Evolutionary conservation across 1,140 invertebrate species (phyloP), one percentile per base, ranked within the genome.

Genomic region (Macrosteles quadrilineatus): DNA sequence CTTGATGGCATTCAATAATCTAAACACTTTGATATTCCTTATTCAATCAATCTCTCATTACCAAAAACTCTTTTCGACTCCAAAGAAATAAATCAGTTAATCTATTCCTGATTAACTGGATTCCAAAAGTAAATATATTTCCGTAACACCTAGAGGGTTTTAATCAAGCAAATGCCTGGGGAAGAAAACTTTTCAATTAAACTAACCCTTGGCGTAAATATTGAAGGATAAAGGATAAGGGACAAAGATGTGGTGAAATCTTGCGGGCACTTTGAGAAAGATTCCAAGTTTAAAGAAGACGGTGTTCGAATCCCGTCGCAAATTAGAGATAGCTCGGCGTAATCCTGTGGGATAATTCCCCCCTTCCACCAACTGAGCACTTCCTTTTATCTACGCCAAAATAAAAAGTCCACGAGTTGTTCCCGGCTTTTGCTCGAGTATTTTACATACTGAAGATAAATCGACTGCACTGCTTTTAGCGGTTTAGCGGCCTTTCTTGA

Each of bases 341-440:
- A 59, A 59, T 59, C 55, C 55, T 14, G 14, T 6, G 25, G 47
- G 47, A 59, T 59, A 59, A 59, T 59, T 59, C 55, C 27, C 47
- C 21, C 47, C 14, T 4, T n/a, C 47, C 47, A 17, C 47, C 21
- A 19, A 4, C 4, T 4, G 55, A 14, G 55, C 55, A 59, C 23
- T 59, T 59, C 23, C 55, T 59, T 59, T 59, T 59, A 59, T 59
- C 55, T 59, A 27, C 23, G 55, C 55, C 55, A 59, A 59, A 59
- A 59, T 59, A 59, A 59, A 59, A 59, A 59, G 23, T 59, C 55
- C 55, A 59, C 55, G 27, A 59, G 55, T 59, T 59, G 55, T 59
- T 59, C 55, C 55, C 6, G 9, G 47, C 47, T 50, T 50, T 50
- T 19, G 14, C 21, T 21, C 4, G 47, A 50, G 47, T 50, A 50